Base-by-base conservation (phyloP, 2,888 invertebrate genomes). In the Neocrepidodera transversa region DNA sequence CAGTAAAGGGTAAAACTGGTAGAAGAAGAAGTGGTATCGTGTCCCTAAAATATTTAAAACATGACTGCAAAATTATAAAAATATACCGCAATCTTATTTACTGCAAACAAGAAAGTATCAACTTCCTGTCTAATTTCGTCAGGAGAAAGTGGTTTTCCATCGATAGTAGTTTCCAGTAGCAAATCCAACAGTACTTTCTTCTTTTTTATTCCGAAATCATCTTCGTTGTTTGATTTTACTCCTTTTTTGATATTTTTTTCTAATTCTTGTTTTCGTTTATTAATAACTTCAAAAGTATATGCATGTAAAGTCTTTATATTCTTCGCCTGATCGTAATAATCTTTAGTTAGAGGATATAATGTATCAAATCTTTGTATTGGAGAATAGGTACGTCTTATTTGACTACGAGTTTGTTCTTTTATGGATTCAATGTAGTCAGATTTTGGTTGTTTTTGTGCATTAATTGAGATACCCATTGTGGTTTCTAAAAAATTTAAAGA, bases 391-490 rank as follows among this genome's bases (percentile, higher is more conserved):
- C 78, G 63, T 28, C 71, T 68, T 3, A 76, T 63, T 0, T 76
- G 65, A n/a, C 78, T 69, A 43, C 72, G 63, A 48, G 72, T 71
- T 70, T 77, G 71, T 51, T 82, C 83, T 77, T 87, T 86, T 30
- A 92, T 87, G 4, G 90, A 87, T 70, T 82, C 81, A 0, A 91
- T 89, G 73, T 92, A 93, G 67, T 86, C 84, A 0, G 89, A 89
- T 63, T 89, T 83, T 3, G 81, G 81, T 71, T 88, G 81, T 7
- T 80, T 80, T 76, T 93, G 93, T 0, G 92, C 90, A 72, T 90
- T 82, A 0, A 91, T 80, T 20, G 85, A 83, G 5, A 86, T 84
- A 0, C 93, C 93, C 93, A 94, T 94, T 4, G 93, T 89, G 6
- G 91, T 88, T 80, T 93, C 93, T 91, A 80, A 52, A 82, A 77